phyloP scores from a whole-genome alignment of 2,113 vertebrate genomes.

The Andinoacara biseriatus region DNA sequence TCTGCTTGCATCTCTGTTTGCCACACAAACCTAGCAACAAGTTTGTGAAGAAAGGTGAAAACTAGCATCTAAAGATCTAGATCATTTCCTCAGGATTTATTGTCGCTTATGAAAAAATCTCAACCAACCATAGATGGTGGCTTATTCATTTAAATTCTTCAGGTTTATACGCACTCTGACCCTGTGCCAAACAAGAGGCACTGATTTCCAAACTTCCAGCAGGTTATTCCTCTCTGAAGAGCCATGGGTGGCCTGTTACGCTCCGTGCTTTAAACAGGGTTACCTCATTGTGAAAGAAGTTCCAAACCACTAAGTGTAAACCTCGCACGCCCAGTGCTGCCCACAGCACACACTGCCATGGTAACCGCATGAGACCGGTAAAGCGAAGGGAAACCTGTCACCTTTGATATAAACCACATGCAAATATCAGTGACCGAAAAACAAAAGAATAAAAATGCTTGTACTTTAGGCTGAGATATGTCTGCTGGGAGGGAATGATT shows the following conservation, averaged over 20 bases:
- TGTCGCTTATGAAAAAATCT: not conserved
- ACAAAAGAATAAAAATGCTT: not conserved
- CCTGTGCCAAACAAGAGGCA: not conserved
- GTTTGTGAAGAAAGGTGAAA: too few relatives aligned
- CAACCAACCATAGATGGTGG: not conserved
- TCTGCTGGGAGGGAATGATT: conserved; percentile 9
- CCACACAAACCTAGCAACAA: too few relatives aligned
- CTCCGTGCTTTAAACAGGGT: conserved; percentile 34
- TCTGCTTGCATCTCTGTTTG: too few relatives aligned
- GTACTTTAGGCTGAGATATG: not conserved
- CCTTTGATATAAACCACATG: not conserved
- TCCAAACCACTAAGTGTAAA: conserved; percentile 66
- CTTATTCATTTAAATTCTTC: not conserved
- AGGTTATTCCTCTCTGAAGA: conserved; percentile 12
- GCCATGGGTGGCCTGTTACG: conserved; percentile 52
- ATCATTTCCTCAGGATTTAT: not conserved
- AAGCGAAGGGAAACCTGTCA: conserved; percentile 29
- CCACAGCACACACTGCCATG: conserved; percentile 49
- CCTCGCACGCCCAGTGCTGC: conserved; percentile 42
- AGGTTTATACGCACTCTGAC: not conserved
- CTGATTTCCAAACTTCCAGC: not conserved
- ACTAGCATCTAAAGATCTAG: not conserved
- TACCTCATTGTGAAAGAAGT: conserved; percentile 52
- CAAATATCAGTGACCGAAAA: conserved; percentile 31
- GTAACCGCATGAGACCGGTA: conserved; percentile 36